Percentiles rank a stretch among this genome's conserved stretches.
phyloP scores from a whole-genome alignment of 2,888 invertebrate genomes.

The Opisthograptis luteolata region DNA sequence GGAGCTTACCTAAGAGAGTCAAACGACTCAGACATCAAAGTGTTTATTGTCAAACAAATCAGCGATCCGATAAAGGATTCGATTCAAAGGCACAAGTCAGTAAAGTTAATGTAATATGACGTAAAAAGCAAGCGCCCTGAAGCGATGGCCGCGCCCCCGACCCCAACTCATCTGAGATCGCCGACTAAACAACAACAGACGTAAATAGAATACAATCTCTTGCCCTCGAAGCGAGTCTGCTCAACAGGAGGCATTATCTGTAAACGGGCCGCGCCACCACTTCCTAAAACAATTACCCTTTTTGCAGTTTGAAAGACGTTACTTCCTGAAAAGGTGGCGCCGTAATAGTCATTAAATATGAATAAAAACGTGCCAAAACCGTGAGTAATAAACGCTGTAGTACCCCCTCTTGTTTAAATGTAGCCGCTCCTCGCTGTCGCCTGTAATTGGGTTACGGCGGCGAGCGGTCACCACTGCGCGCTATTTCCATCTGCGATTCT shows the following conservation, averaged over 20 bases:
- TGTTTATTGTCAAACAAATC: background rate
- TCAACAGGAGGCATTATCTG: slow-evolving; percentile 17
- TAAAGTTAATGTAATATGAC: background rate
- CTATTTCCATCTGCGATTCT: slow-evolving; percentile 7
- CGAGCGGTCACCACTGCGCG: background rate
- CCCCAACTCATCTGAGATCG: background rate
- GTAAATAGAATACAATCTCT: slow-evolving; percentile 13
- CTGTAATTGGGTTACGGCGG: slow-evolving; percentile 5
- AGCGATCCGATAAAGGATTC: background rate
- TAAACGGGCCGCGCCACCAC: slow-evolving; percentile 15
- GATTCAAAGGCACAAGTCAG: background rate
- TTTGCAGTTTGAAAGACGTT: slow-evolving; percentile 1
- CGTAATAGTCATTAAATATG: slow-evolving; percentile 18
- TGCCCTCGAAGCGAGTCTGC: background rate
- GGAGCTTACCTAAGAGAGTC: too few species aligned
- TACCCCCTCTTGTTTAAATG: background rate
- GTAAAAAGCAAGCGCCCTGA: background rate
- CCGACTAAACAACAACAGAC: slow-evolving; percentile 9
- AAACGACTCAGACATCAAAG: background rate
- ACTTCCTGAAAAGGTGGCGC: slow-evolving; percentile 6
- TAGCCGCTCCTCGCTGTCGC: background rate
- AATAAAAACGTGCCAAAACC: slow-evolving; percentile 17
- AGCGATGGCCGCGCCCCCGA: background rate
- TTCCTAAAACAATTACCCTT: slow-evolving; percentile 23
- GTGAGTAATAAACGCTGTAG: slow-evolving; percentile 7